Evolutionary conservation across 2,797 vertebrate species (phyloP), one percentile per base, ranked within the genome.

Genomic region (Urosaurus nigricauda): DNA sequence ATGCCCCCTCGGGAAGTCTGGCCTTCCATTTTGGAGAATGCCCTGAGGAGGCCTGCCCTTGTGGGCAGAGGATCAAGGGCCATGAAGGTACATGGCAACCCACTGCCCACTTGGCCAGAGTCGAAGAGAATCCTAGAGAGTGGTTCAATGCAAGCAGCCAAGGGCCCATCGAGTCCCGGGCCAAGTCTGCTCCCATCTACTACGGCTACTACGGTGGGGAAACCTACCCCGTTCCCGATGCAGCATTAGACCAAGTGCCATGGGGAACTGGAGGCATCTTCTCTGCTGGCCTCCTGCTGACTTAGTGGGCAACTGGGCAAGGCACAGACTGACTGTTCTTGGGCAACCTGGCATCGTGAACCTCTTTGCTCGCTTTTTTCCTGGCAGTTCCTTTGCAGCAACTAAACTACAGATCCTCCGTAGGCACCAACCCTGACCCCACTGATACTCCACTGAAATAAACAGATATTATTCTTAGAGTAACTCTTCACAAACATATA

Each of bases 341-440:
- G 16, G 71, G 71, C 71, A 16, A 37, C 35, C 35, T 29, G 73
- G n/a, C 0, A 0, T 58, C 1, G 2, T 3, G 19, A 37, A n/a
- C 32, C 79, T 40, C 14, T 12, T 80, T 77, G 47, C 37, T 68
- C 16, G 24, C 5, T n/a, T 71, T 47, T 63, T 13, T 26, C 79
- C 79, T 71, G 14, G 32, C 88, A 86, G 89, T 89, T 90, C 14
- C 11, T 93, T 7, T 3, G 0, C 63, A 87, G 53, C 86, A 86
- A 91, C 82, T 87, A 81, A 92, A 88, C 70, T 53, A n/a, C 85
- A 84, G 84, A 35, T 0, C 32, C 43, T 58, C 14, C 65, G 58
- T 65, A 29, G 6, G 3, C 40, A 80, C 87, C 82, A 35, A 16
- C 60, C 92, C 93, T 88, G 91, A 56, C 93, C 92, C 88, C 83